A percentile compares a stretch with the other conserved stretches of the same genome.
Conservation (phyloP, 2,888 invertebrate species). For the Phrixothrix hirtus region DNA sequence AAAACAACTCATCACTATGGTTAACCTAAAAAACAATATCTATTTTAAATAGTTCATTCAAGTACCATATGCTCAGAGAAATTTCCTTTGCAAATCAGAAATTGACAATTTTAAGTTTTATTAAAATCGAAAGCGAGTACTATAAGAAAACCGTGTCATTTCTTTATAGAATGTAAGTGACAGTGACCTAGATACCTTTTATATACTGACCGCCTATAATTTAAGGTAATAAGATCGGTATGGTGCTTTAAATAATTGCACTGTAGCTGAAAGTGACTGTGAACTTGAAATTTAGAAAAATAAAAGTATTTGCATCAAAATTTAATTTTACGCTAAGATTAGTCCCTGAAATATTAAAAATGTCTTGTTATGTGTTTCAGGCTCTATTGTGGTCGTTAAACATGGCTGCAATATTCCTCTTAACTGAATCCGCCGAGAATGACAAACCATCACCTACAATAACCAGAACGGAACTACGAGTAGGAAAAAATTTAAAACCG, state of each 20-base stretch:
- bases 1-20: too few relatives aligned
- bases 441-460: slow-evolving; percentile 61
- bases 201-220: background rate
- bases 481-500: slow-evolving; percentile 76
- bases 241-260: background rate
- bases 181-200: slow-evolving; percentile 11
- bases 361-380: slow-evolving; percentile 58
- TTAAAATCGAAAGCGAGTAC: slow-evolving; percentile 17
- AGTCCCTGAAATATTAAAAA: too few relatives aligned
- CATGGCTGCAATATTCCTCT: slow-evolving; percentile 40
- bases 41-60: too few relatives aligned
- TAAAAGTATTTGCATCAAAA: too few relatives aligned
- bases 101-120: background rate
- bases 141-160: slow-evolving; percentile 15
- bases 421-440: slow-evolving; percentile 44
- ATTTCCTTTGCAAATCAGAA: background rate
- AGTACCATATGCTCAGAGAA: slow-evolving; percentile 4
- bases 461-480: slow-evolving; percentile 75
- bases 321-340: too few relatives aligned
- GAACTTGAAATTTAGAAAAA: background rate
- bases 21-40: too few relatives aligned
- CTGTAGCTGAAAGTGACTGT: background rate
- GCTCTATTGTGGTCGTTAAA: slow-evolving; percentile 56
- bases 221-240: background rate
- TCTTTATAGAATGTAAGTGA: slow-evolving; percentile 14